Evolutionary conservation across 2,113 vertebrate species (phyloP).

Genomic region (Labrus mixtus): DNA sequence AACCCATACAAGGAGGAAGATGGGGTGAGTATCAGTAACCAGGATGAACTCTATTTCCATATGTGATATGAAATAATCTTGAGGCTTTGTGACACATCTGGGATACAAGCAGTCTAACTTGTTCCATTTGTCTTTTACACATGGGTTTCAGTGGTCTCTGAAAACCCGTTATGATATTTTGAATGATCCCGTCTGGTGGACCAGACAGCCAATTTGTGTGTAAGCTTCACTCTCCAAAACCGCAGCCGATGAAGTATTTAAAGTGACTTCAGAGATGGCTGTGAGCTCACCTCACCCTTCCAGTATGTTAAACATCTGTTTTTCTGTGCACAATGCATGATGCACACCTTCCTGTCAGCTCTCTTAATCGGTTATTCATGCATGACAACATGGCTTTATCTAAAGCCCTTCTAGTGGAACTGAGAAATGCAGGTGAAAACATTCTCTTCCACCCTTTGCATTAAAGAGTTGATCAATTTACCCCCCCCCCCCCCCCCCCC

Average conservation of each 20-base stretch:
- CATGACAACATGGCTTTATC: slow-evolving; percentile 8
- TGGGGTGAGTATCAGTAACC: slow-evolving; percentile 89
- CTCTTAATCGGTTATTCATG: slow-evolving; percentile 1
- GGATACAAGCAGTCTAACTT: not conserved
- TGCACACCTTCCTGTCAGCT: slow-evolving; percentile 16
- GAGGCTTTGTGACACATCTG: not conserved
- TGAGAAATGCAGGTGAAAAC: not conserved
- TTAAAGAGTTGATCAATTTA: too few relatives aligned
- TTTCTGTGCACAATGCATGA: slow-evolving; percentile 17
- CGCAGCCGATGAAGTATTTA: not conserved
- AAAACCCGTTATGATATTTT: not conserved
- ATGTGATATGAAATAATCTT: not conserved
- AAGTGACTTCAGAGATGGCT: slow-evolving; percentile 8
- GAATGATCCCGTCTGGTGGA: slow-evolving; percentile 5
- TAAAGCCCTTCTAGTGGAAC: slow-evolving; percentile 14
- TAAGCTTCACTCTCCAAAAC: not conserved
- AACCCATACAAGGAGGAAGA: slow-evolving; percentile 97
- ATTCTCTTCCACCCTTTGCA: too few relatives aligned
- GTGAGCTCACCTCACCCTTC: slow-evolving; percentile 1
- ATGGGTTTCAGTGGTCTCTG: not conserved
- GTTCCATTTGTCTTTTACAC: not conserved
- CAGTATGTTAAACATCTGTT: slow-evolving; percentile 17
- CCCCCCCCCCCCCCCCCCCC: too few relatives aligned
- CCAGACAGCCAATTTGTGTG: slow-evolving; percentile 1
- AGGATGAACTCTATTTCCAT: not conserved